Base-by-base conservation (phyloP, 2,888 invertebrate genomes). In the Adelognathus sp. region DNA sequence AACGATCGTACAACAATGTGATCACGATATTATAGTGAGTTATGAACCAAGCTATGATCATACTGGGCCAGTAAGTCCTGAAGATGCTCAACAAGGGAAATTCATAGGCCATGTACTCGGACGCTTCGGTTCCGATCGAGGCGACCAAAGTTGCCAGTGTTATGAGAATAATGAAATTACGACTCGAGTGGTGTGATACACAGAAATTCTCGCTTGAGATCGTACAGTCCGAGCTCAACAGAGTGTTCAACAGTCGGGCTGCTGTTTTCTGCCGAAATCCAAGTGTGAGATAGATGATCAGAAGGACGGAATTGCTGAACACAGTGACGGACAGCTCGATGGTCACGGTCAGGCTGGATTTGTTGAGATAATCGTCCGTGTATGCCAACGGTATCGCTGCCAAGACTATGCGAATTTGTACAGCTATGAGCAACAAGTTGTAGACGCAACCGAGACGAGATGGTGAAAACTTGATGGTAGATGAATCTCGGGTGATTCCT, bases 1-100 rank as follows among this genome's bases (percentile, higher is more conserved):
- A 85, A 9, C 63, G n/a, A 5, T 24, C 33, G 4, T 58, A 56
- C 2, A 80, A 56, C 3, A 81, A 4, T 16, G 63, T 61, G 0
- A 84, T 36, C 1, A 82, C 54, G 0, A 79, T n/a, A 24, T 64
- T 78, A 58, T 86, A 86, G 29, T 85, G 84, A 3, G 80, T 41
- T 6, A 81, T 21, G 21, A 81, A 33, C 54, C 70, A 78, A 2
- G 46, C 24, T 1, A 77, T 14, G 9, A 86, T 24, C 5, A 54
- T 31, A 0, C n/a, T 4, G 0, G 83, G 84, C 2, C 81, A 0
- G 0, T 76, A 9, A 7, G 2, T 11, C 39, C 9, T n/a, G n/a
- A n/a, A n/a, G n/a, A n/a, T n/a, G n/a, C n/a, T n/a, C n/a, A n/a
- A n/a, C n/a, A n/a, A n/a, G n/a, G n/a, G n/a, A n/a, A n/a, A n/a